phyloP scores from a whole-genome alignment of 2,888 invertebrate genomes.

The Galeopsomyia nigrocyanea region DNA sequence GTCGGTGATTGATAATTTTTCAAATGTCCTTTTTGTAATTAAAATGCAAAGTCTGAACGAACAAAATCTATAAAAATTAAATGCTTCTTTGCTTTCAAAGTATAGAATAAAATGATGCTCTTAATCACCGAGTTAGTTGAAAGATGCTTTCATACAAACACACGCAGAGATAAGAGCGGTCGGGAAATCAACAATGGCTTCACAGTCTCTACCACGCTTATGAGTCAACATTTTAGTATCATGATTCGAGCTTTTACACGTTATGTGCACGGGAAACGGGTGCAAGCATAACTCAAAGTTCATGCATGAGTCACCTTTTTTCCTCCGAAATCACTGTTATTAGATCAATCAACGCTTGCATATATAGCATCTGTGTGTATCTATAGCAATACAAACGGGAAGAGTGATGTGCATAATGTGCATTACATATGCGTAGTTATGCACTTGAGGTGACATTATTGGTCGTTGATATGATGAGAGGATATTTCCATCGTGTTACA shows the following conservation, averaged over 20 bases:
- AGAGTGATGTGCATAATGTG: not conserved
- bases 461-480: slow-evolving; percentile 35
- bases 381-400: not conserved
- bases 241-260: not conserved
- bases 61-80: too few species aligned
- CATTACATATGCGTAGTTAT: not conserved
- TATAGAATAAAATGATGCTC: too few species aligned
- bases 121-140: too few species aligned
- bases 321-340: slow-evolving; percentile 30
- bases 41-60: too few species aligned
- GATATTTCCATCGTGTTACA: slow-evolving; percentile 53
- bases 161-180: slow-evolving; percentile 6
- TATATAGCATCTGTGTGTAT: not conserved
- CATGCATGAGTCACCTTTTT: slow-evolving; percentile 20
- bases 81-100: too few species aligned
- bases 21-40: too few species aligned
- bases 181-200: slow-evolving; percentile 24
- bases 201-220: slow-evolving; percentile 19
- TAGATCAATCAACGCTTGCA: slow-evolving; percentile 31
- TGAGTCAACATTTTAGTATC: slow-evolving; percentile 28
- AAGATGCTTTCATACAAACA: not conserved
- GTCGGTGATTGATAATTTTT: too few species aligned
- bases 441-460: slow-evolving; percentile 22
- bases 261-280: not conserved
- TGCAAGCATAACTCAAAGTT: slow-evolving; percentile 5